A percentile compares a stretch with the other conserved stretches of the same genome.
These are phyloP conservation scores for Nebria salina DNA, from an alignment of 2,888 invertebrate genomes.

Conservation along the genomic window DNA sequence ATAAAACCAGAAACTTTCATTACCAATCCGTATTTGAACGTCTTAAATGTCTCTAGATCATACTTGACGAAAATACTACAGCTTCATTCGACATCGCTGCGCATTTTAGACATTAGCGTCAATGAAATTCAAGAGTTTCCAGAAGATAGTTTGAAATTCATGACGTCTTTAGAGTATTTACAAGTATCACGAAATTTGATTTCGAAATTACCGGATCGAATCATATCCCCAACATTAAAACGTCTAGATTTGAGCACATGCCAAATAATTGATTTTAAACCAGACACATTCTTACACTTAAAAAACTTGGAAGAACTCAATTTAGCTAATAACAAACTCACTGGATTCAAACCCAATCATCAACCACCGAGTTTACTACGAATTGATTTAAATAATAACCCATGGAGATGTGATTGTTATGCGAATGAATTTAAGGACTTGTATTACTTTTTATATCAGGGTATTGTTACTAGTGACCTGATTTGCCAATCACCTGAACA, in stretches of 20 bases:
- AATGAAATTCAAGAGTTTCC: conserved; percentile 72
- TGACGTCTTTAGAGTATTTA: conserved; percentile 69
- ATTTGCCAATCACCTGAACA: conserved; percentile 74
- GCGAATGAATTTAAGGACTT: conserved; percentile 69
- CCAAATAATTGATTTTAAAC: conserved; percentile 70
- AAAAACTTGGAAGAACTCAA: conserved; percentile 70
- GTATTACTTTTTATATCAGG: conserved; percentile 71
- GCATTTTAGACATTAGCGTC: conserved; percentile 70
- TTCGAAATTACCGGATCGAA: conserved; percentile 69
- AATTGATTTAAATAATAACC: conserved; percentile 75
- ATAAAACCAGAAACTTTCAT: conserved; percentile 70
- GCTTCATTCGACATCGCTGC: conserved; percentile 68
- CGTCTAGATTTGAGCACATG: conserved; percentile 70
- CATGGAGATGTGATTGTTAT: conserved; percentile 81
- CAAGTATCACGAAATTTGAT: conserved; percentile 75
- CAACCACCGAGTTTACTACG: conserved; percentile 70
- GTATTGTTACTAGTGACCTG: conserved; percentile 64
- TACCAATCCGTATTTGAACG: conserved; percentile 69
- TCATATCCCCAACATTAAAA: conserved; percentile 70
- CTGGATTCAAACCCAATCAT: conserved; percentile 67
- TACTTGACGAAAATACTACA: conserved; percentile 69
- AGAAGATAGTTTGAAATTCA: conserved; percentile 67
- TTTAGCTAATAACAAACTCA: conserved; percentile 77
- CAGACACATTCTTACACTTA: conserved; percentile 71
- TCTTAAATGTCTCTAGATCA: conserved; percentile 73